Conservation (phyloP, 64 coral and sea anemone species). For the Montipora cactus region DNA sequence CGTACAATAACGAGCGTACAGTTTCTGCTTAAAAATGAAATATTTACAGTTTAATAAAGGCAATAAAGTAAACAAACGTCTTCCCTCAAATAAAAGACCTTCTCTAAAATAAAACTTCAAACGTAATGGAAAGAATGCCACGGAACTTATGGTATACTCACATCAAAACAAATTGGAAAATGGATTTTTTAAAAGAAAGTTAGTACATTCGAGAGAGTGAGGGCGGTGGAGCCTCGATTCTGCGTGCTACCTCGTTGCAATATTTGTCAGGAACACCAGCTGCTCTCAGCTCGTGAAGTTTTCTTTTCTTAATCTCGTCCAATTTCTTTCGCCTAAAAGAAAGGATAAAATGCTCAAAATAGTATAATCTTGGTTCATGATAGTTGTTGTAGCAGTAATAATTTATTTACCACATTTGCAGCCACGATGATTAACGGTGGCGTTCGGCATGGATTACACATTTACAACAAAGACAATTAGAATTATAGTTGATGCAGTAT, state of each 20-base stretch:
- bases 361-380: too few species aligned
- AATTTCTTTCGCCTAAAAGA: constrained; percentile 80
- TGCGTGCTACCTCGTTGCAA: constrained; percentile 97
- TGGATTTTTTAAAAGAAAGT: not conserved
- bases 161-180: too few species aligned
- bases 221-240: constrained; percentile 92
- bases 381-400: not conserved
- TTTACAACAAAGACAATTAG: too few species aligned
- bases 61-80: not conserved
- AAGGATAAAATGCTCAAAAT: not conserved
- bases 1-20: not conserved
- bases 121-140: too few species aligned
- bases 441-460: too few species aligned
- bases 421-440: too few species aligned
- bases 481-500: too few species aligned
- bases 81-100: not conserved
- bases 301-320: constrained; percentile 96
- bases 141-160: too few species aligned
- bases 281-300: constrained; percentile 77
- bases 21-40: not conserved
- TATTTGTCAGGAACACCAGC: constrained; percentile 98
- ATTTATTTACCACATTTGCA: too few species aligned
- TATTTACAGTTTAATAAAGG: constrained; percentile 31
- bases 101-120: not conserved
- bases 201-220: constrained; percentile 86